Conservation (phyloP, 2,113 vertebrate species). For the Rhegmatorhina hoffmannsi region DNA sequence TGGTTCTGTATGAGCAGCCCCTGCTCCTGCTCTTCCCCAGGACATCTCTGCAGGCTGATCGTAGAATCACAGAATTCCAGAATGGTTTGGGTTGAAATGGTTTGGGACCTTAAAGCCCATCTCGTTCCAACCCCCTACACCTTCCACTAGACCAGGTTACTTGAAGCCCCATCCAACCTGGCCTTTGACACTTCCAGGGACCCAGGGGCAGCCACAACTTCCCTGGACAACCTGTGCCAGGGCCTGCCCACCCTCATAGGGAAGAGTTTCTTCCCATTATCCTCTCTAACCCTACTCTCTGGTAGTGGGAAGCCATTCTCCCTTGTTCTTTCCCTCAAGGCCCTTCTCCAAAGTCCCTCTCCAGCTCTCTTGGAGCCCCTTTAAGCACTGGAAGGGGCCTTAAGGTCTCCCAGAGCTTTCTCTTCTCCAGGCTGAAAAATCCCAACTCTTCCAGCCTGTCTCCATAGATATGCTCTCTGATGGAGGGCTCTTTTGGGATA, state of each 20-base stretch:
- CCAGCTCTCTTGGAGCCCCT: not conserved
- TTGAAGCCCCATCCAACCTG: accelerated
- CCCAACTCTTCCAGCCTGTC: not conserved
- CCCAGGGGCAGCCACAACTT: not conserved
- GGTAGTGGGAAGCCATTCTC: not conserved
- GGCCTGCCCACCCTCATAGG: accelerated
- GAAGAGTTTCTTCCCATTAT: accelerated
- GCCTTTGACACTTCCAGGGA: not conserved
- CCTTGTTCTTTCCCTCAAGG: not conserved
- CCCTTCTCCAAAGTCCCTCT: not conserved
- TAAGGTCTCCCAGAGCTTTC: not conserved
- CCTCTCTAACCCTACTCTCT: not conserved
- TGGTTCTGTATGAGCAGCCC: not conserved
- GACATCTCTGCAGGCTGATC: not conserved
- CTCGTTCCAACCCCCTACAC: not conserved
- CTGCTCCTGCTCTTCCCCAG: not conserved
- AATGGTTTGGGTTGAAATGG: not conserved
- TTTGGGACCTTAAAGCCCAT: accelerated
- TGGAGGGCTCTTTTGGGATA: not conserved
- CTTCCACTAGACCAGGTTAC: accelerated
- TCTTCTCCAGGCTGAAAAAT: accelerated
- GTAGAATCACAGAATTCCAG: too few species aligned
- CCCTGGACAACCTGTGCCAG: not conserved
- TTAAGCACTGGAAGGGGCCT: not conserved
- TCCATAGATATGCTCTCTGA: not conserved